These are phyloP conservation scores for Podarcis raffonei DNA, from an alignment of 2,113 vertebrate genomes.

Conservation along the genomic window DNA sequence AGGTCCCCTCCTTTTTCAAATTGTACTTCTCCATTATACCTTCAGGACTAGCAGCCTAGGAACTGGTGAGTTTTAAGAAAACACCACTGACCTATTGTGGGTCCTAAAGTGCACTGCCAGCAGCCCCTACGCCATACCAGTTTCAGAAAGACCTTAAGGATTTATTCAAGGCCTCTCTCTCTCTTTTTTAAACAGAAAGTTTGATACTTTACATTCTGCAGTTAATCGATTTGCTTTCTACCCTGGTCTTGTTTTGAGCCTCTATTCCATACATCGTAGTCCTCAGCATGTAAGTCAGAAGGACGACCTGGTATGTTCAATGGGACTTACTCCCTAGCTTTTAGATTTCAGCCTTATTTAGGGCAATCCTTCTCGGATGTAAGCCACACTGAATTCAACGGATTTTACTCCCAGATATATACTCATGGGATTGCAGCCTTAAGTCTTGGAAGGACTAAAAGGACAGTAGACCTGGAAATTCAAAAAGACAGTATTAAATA, in stretches of 20 bases:
- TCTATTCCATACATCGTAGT: constrained; percentile 41
- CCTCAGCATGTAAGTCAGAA: neutral
- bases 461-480: constrained; percentile 29
- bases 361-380: neutral
- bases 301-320: neutral
- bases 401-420: no score
- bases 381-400: neutral
- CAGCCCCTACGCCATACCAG: neutral
- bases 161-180: neutral
- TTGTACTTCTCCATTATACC: constrained; percentile 63
- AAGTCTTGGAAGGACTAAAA: constrained; percentile 11
- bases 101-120: neutral
- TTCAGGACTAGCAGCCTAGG: constrained; percentile 70
- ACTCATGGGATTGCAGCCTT: neutral
- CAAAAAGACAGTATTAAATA: neutral
- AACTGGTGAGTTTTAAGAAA: constrained; percentile 77
- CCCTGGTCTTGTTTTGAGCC: constrained; percentile 45
- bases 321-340: neutral
- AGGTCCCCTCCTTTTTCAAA: constrained; percentile 73
- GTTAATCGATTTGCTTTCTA: constrained; percentile 34
- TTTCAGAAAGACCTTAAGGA: neutral
- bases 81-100: neutral
- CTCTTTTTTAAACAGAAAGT: neutral
- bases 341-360: neutral
- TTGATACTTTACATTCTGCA: constrained; percentile 7